phyloP scores from a whole-genome alignment of 2,113 vertebrate species.

The Rhineura floridana region DNA sequence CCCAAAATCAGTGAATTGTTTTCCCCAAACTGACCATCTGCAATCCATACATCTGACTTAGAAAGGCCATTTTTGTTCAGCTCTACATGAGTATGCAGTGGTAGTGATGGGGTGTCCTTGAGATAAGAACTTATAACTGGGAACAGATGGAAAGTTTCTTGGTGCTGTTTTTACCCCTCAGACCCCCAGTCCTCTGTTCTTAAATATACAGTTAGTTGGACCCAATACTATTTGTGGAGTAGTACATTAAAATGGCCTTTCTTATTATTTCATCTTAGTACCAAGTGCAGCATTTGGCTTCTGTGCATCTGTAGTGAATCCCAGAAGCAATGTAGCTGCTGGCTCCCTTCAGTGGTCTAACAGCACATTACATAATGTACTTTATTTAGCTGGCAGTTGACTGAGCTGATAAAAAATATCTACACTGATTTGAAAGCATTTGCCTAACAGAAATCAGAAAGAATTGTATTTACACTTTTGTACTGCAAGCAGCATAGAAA shows the following conservation, averaged over 20 bases:
- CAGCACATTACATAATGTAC: not conserved
- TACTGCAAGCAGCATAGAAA: not conserved
- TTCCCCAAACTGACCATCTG: not conserved
- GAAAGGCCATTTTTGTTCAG: not conserved
- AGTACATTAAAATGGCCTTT: not conserved
- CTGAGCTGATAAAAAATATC: conserved; percentile 3
- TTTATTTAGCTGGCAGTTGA: conserved; percentile 6
- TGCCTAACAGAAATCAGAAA: conserved; percentile 4
- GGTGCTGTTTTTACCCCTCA: not conserved
- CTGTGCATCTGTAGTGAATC: not conserved
- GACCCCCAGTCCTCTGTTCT: not conserved
- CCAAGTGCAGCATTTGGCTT: conserved; percentile 1
- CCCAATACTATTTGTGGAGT: not conserved
- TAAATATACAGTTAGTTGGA: not conserved
- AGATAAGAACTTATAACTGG: not conserved
- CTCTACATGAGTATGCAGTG: not conserved
- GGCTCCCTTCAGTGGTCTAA: conserved; percentile 5
- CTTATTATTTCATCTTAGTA: not conserved
- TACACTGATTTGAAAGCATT: conserved; percentile 8
- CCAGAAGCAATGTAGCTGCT: not conserved
- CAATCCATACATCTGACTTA: not conserved
- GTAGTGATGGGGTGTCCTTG: not conserved
- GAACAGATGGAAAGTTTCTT: not conserved
- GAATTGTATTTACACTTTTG: not conserved
- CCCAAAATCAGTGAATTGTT: not conserved